Base-by-base conservation (phyloP, 2,797 vertebrate genomes). In the Meriones psammophilus region DNA sequence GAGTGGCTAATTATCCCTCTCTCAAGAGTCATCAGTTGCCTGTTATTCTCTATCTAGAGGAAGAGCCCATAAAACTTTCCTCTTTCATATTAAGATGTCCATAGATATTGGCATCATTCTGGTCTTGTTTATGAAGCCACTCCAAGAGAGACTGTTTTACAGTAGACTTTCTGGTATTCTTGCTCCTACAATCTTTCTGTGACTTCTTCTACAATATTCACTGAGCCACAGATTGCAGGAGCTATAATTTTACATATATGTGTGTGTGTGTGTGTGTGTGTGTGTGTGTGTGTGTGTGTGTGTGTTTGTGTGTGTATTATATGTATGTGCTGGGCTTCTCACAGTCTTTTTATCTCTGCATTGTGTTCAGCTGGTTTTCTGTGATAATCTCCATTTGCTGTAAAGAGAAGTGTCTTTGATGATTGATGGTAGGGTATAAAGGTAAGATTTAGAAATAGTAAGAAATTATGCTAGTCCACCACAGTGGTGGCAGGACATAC, bases 241-340 rank as follows among this genome's bases (percentile, higher is more conserved):
- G 39, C 17, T 50, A 10, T 50, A 50, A 58, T 18, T 58, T 58
- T 58, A 58, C 17, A 58, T 58, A 14, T 58, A 17, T 58, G 18
- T 58, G 15, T 20, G 68, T 71, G 33, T n/a, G 33, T 36, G 8
- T 14, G 1, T 68, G 13, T 4, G 13, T 15, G 39, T 39, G 39
- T 0, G 39, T 73, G 20, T 14, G 1, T 68, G 8, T 14, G 1
- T 68, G 13, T 4, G 13, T 15, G 39, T 39, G 39, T 0, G 39
- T 73, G 20, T 14, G 1, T 68, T 5, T 4, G 13, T 15, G 39
- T 39, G 39, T 0, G 39, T 73, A 22, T 36, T 39, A 7, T 5
- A 20, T 36, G 50, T 50, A 42, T 42, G 26, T 42, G 6, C 3
- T 62, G 36, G 9, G 18, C 9, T 33, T 85, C 62, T 5, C 33